These are phyloP conservation scores for Pogonocherus hispidulus DNA, from an alignment of 2,888 invertebrate species.

Conservation along the genomic window DNA sequence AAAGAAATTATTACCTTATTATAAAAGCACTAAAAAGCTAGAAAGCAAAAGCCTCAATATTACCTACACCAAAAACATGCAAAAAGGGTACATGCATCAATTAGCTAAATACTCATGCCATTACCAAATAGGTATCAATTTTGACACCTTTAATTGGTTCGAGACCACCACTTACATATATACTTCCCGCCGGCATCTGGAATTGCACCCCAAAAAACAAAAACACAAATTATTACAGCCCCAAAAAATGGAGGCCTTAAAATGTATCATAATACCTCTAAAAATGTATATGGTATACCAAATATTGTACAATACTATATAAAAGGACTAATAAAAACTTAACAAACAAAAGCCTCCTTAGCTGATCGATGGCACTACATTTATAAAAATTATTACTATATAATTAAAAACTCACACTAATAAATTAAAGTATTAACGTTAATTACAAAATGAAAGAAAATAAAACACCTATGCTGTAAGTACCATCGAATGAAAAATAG, in stretches of 20 bases:
- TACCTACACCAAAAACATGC: constrained; percentile 21
- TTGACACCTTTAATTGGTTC: constrained; percentile 46
- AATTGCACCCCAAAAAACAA: constrained; percentile 65
- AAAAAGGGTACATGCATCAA: constrained; percentile 36
- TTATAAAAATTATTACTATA: not conserved
- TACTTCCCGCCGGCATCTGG: constrained; percentile 68
- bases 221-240: constrained; percentile 59
- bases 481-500: constrained; percentile 17
- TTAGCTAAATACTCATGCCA: constrained; percentile 49
- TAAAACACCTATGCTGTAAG: not conserved
- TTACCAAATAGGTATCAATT: constrained; percentile 56
- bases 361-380: constrained; percentile 34
- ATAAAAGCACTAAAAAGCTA: constrained; percentile 5
- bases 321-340: constrained; percentile 15
- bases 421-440: not conserved
- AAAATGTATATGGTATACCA: constrained; percentile 13
- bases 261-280: constrained; percentile 35
- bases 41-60: constrained; percentile 12
- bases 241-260: constrained; percentile 45
- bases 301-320: constrained; percentile 19
- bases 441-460: not conserved
- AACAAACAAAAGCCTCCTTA: constrained; percentile 20
- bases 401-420: not conserved
- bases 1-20: constrained; percentile 20
- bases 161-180: constrained; percentile 70